Evolutionary conservation across 2,797 vertebrate genomes (phyloP), one percentile per base, ranked within the genome.

Genomic region (Cirrhinus molitorella): DNA sequence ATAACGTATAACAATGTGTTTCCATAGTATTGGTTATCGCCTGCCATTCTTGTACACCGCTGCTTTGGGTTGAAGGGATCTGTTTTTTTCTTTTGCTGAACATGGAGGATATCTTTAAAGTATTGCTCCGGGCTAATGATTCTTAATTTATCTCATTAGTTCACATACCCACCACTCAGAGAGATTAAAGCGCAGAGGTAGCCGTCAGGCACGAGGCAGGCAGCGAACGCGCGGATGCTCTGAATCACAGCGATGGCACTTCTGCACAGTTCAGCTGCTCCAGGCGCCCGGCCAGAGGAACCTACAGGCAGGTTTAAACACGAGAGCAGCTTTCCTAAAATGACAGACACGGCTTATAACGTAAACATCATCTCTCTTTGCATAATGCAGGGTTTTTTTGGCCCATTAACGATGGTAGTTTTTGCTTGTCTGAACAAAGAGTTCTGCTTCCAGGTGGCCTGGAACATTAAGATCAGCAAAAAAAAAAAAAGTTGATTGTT

Each of bases 121-220:
- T 90, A 81, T 90, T 47, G 91, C 91, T 93, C 87, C 70, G 28
- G 91, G 93, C 91, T 81, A 91, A 86, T 80, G 51, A 86, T 90
- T 91, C 87, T 90, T 90, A 85, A 93, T 93, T 93, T 89, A 93
- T 92, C 91, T 92, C 90, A 92, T 93, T 93, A 92, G 91, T 89
- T 93, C 89, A 92, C 86, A 92, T 91, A 90, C 91, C 90, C 17
- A 75, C 81, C 90, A 91, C 89, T 91, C 88, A 90, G 88, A 47
- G 92, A 91, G 89, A 94, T 92, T 91, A 89, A 90, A 89, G 87
- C 71, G 75, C 49, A 43, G 67, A 85, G 81, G 53, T 81, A 75
- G 83, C 87, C 75, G 68, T 71, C 65, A 77, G 85, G 87, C 85
- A 87, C 3, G 21, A 85, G 80, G 47, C 53, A n/a, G 82, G 45